A percentile compares a stretch with the other conserved stretches of the same genome.
Conservation (phyloP, 2,797 vertebrate species). For the Gymnothorax javanicus region DNA sequence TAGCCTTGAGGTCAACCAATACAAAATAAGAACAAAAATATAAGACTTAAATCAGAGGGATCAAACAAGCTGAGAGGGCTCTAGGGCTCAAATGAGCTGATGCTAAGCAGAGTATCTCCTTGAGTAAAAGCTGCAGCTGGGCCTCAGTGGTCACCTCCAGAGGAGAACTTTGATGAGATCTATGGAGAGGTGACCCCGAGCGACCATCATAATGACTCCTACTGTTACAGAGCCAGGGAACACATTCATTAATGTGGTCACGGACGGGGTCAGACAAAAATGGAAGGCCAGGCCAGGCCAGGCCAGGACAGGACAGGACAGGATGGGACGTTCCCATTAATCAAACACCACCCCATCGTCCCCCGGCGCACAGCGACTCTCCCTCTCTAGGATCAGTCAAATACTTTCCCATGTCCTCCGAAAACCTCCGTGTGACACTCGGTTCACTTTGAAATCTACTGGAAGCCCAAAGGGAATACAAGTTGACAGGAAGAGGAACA, state of each 20-base stretch:
- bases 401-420: neutral
- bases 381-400: neutral
- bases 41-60: neutral
- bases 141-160: neutral
- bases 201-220: neutral
- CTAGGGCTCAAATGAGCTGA: neutral
- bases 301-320: too few species aligned
- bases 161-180: neutral
- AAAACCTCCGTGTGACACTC: neutral
- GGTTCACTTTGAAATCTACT: neutral
- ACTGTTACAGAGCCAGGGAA: neutral
- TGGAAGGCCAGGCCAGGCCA: neutral
- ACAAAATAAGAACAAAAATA: neutral
- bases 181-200: neutral
- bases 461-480: neutral
- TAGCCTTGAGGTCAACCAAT: neutral
- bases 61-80: neutral
- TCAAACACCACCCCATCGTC: neutral
- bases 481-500: neutral
- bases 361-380: neutral
- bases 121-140: neutral
- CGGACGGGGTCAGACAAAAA: neutral
- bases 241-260: neutral
- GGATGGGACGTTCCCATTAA: neutral
- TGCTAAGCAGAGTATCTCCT: neutral